Percentiles rank a stretch among this genome's conserved stretches.
These are phyloP conservation scores for Aphidius colemani DNA, from an alignment of 2,888 invertebrate species.

Conservation along the genomic window DNA sequence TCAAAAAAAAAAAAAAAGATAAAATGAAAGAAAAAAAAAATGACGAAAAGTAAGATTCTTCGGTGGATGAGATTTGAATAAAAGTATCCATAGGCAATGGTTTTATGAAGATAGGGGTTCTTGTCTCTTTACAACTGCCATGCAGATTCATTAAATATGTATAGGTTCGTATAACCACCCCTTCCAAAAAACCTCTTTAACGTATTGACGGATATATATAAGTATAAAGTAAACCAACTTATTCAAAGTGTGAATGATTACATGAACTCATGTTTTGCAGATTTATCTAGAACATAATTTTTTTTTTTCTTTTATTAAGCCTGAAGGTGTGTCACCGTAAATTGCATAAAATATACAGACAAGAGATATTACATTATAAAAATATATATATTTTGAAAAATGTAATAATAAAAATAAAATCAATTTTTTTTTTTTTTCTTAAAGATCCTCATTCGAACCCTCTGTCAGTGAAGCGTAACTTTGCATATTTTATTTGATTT, in stretches of 20 bases:
- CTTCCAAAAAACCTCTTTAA: neutral
- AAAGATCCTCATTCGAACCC: conserved; percentile 34
- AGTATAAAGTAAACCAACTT: no score
- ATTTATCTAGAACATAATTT: conserved; percentile 22
- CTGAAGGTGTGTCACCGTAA: neutral
- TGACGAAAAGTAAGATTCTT: conserved; percentile 31
- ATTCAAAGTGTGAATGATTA: conserved; percentile 45
- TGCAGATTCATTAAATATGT: conserved; percentile 59
- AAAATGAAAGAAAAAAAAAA: conserved; percentile 27
- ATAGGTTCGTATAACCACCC: conserved; percentile 42
- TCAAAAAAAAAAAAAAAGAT: conserved; percentile 21
- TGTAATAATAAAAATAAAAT: no score
- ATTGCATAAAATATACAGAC: neutral
- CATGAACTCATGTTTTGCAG: conserved; percentile 48
- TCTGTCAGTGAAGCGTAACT: conserved; percentile 52
- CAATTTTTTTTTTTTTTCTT: conserved; percentile 10
- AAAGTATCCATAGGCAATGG: conserved; percentile 48
- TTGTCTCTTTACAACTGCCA: conserved; percentile 52
- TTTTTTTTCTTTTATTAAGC: conserved; percentile 6
- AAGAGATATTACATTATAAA: no score
- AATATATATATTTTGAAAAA: no score
- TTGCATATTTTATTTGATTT: conserved; percentile 60
- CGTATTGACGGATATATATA: no score
- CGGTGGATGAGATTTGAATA: conserved; percentile 56
- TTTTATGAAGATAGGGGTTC: conserved; percentile 19